Evolutionary conservation across 2,797 vertebrate genomes (phyloP), one percentile per base, ranked within the genome.

Genomic region (Macrochelys suwanniensis): DNA sequence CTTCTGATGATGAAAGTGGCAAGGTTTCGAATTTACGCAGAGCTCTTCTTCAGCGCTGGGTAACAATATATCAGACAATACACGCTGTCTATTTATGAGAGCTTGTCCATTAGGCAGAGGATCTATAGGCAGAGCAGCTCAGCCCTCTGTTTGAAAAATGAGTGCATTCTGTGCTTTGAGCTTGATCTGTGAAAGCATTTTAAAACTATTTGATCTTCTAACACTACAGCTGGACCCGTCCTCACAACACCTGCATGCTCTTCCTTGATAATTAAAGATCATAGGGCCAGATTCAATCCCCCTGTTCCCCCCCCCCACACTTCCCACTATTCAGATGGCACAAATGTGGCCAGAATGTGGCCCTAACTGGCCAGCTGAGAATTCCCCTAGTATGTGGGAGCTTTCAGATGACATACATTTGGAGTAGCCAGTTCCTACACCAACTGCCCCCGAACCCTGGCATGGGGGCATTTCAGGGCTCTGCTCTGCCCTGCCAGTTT

Each of bases 41-140:
- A 33, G 31, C 6, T 16, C 59, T 61, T 59, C 56, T 28, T 59
- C 56, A 59, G 56, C 56, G 26, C 28, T 59, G 57, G 57, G 28
- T 59, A 28, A 59, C 26, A 92, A 74, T 11, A 0, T 51, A 87
- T 91, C 56, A 88, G 87, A 87, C 37, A 53, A 23, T 65, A 50
- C 0, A 1, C 84, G 49, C 53, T 92, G 77, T 51, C 84, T 84
- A 56, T 93, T 91, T 87, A 78, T 88, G 87, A 96, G 92, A 94
- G 85, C 87, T 74, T 89, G 83, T 65, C 86, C 95, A 87, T 97
- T 97, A 97, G 79, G 5, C 49, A 76, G 59, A 7, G 88, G 57
- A 88, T 96, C 88, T 89, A 33, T 87, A 89, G 71, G 83, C 21
- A 19, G 59, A 90, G 3, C 2, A 83, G 17, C 53, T 77, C 77